Base-by-base conservation (phyloP, 1,140 invertebrate genomes). In the Theocolax elegans region DNA sequence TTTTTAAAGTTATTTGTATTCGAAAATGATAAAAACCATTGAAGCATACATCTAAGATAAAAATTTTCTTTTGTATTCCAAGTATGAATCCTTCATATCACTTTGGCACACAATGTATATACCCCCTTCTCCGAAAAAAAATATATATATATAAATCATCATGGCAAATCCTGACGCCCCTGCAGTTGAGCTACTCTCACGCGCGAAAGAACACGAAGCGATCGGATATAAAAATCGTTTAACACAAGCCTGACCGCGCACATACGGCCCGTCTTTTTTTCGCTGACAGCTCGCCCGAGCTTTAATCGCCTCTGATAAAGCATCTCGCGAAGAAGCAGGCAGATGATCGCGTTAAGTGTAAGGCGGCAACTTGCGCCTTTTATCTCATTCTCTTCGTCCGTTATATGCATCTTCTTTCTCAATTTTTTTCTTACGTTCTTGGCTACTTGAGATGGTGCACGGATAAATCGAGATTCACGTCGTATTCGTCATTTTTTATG, bases 401-500 rank as follows among this genome's bases (percentile, higher is more conserved):
- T 27, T 19, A 48, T 48, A 48, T 35, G n/a, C 17, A 3, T 15
- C 3, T 44, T 17, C 42, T 13, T 56, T 35, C 27, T 29, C 25
- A 31, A 13, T 56, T 35, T 0, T 56, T n/a, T 15, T n/a, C 17
- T 56, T 21, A 6, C 15, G 10, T 15, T 17, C 8, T 44, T 44
- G 27, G 38, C 51, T 66, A 56, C 64, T 66, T 56, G 48, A 65
- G 38, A 65, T 53, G 13, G 19, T 54, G 49, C 19, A 17, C 13
- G 31, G 46, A 38, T 38, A 35, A 64, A 38, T 64, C 29, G 21
- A 35, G 19, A 13, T 48, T 62, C 29, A 35, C 29, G 25, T 56
- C 48, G 12, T 35, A 6, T 65, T 17, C 49, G 49, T 65, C 48
- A 65, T 65, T 65, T 65, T 65, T 65, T 65, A 42, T 42, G 13